phyloP scores from a whole-genome alignment of 2,888 invertebrate species.

The Criorhina ranunculi region DNA sequence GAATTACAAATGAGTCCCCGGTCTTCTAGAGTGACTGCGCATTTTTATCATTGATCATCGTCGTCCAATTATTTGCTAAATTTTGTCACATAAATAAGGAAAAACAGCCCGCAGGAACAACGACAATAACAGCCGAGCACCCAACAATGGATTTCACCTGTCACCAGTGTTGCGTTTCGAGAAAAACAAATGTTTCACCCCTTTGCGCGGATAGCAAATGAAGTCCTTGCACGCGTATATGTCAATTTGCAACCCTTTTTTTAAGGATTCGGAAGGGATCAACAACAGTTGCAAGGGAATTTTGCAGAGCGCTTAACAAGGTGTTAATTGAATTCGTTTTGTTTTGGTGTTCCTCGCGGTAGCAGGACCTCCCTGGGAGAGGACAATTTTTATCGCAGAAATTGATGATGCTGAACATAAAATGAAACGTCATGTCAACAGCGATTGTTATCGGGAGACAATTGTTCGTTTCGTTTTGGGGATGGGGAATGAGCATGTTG shows the following conservation, averaged over 20 bases:
- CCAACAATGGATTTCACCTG: slow-evolving; percentile 68
- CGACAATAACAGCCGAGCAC: slow-evolving; percentile 29
- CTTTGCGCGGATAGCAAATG: slow-evolving; percentile 65
- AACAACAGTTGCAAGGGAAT: neutral
- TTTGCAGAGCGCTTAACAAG: slow-evolving; percentile 75
- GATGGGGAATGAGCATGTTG: slow-evolving; percentile 22
- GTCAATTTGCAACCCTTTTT: slow-evolving; percentile 52
- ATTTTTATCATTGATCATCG: slow-evolving; percentile 73
- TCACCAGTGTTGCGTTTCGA: slow-evolving; percentile 50
- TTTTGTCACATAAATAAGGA: slow-evolving; percentile 85
- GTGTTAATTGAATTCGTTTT: slow-evolving; percentile 85
- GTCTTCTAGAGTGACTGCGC: neutral
- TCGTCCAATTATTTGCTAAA: slow-evolving; percentile 84
- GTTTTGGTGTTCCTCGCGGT: slow-evolving; percentile 75
- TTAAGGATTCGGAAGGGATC: slow-evolving; percentile 3
- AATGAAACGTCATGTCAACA: slow-evolving; percentile 82
- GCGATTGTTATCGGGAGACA: slow-evolving; percentile 79
- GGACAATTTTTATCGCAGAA: slow-evolving; percentile 29
- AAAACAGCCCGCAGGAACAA: slow-evolving; percentile 55
- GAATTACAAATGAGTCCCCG: slow-evolving; percentile 66
- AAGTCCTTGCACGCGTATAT: slow-evolving; percentile 52
- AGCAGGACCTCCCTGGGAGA: slow-evolving; percentile 57
- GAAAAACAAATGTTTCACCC: slow-evolving; percentile 74
- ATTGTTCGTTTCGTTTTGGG: slow-evolving; percentile 11
- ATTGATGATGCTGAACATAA: slow-evolving; percentile 73